Base-by-base conservation (phyloP, 2,888 invertebrate genomes). In the Spatulosminthurus flaviceps region DNA sequence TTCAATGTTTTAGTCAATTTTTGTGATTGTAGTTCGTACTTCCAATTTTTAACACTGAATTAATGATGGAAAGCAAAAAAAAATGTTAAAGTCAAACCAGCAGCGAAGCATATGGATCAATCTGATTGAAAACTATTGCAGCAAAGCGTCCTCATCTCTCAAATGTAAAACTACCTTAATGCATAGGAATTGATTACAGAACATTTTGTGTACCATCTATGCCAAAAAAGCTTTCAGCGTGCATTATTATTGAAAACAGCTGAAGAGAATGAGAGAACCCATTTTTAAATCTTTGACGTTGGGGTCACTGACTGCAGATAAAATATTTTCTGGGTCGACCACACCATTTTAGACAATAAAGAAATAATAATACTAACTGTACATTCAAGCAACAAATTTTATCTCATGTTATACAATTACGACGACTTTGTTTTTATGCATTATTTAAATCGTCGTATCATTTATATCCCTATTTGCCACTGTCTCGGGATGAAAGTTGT, bases 331-430 rank as follows among this genome's bases (percentile, higher is more conserved):
- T 64, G 64, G 64, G 64, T 64, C 21, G 24, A 24, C 26, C 64
- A 11, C 11, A 64, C 64, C 11, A 21, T 22, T 64, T 51, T 64
- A 64, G 64, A 64, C 64, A 64, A 64, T 64, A 64, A 64, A 64
- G 64, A 64, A 26, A 64, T 64, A 24, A 22, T 22, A 64, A 1
- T 64, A 26, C 11, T 64, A 64, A 11, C 7, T n/a, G 24, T 51
- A 64, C 64, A 64, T 64, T 64, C 24, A 64, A 22, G 4, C 7
- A 16, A 64, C 11, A 26, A 2, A 19, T 22, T 64, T 64, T 64
- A 24, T 26, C 21, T 64, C 64, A 13, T 24, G 26, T 24, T 22
- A 51, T 13, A 16, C n/a, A 51, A 51, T 51, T 51, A 51, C 5
- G 16, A 19, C 5, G 9, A 34, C 4, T 34, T 16, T 51, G 19